Conservation (phyloP, 37 sponge, comb jelly and placozoan genomes). For the Spongia lamella region DNA sequence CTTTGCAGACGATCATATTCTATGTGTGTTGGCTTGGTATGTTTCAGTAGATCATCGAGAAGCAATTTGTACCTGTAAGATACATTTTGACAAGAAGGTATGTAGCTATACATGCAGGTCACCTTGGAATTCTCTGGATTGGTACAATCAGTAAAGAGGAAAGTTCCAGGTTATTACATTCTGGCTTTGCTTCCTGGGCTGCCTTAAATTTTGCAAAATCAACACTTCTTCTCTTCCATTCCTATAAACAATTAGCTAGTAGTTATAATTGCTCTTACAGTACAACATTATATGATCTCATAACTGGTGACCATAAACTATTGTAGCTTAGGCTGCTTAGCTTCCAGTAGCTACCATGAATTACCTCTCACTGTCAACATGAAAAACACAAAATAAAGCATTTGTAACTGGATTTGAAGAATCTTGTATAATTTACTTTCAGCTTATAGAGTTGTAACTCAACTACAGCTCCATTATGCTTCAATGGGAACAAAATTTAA, state of each 20-base stretch:
- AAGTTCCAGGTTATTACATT: slow-evolving; percentile 48
- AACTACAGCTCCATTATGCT: too few species aligned
- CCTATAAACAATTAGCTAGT: slow-evolving; percentile 31
- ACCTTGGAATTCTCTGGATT: slow-evolving; percentile 85
- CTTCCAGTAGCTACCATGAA: too few species aligned
- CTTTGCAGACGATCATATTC: slow-evolving; percentile 60
- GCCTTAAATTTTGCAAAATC: slow-evolving; percentile 58
- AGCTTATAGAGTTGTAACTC: too few species aligned
- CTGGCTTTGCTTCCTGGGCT: slow-evolving; percentile 61
- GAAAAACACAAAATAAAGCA: too few species aligned
- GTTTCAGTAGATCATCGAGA: slow-evolving; percentile 52
- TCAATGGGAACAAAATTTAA: too few species aligned
- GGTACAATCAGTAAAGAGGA: slow-evolving; percentile 68
- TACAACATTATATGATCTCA: too few species aligned
- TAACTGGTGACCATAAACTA: too few species aligned
- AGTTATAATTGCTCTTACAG: too few species aligned
- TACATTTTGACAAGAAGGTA: neutral
- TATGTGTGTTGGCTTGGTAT: slow-evolving; percentile 60
- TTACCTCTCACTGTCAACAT: too few species aligned
- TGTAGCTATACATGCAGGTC: slow-evolving; percentile 7
- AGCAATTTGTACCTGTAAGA: slow-evolving; percentile 58
- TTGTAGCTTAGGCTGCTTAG: too few species aligned
- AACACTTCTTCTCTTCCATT: slow-evolving; percentile 45
- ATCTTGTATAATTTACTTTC: too few species aligned
- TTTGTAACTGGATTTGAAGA: too few species aligned